Base-by-base conservation (phyloP, 2,888 invertebrate genomes). In the Dryocosmus kuriphilus region DNA sequence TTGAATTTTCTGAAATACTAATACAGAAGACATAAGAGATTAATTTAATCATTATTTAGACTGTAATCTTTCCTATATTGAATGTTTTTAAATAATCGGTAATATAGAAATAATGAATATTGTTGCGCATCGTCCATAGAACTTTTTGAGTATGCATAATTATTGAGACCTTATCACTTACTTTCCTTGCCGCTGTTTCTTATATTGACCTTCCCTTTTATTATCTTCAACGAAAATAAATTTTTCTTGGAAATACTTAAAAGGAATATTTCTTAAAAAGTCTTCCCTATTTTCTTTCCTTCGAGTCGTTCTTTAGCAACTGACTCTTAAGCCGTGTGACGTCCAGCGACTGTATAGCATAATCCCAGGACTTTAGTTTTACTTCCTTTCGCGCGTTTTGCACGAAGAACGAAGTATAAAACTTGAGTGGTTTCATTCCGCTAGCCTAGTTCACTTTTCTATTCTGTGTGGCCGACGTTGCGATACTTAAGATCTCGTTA, bases 401-500 rank as follows among this genome's bases (percentile, higher is more conserved):
- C 60, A 60, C 27, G 60, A 60, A 27, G 27, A 60, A 27, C 60
- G 60, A 60, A 60, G 16, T 60, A 60, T 60, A 60, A 60, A 60
- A 60, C 60, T 60, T 24, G 60, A 60, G 27, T 60, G 27, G 60
- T 60, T 60, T 60, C 16, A 27, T 60, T 60, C 27, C 60, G 11
- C 27, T 27, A 27, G 14, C 60, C 27, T 3, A 60, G 27, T 27
- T 27, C 11, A 60, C 60, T 60, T 27, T 60, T 11, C 5, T 27
- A 88, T 88, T 88, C 85, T 83, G 82, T 83, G 84, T 86, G 85
- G 85, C 84, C 84, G 77, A 78, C 83, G 80, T 82, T 81, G 82
- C 77, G 83, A 87, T 86, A 88, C 88, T 88, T 87, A 86, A 86
- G 85, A 85, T 82, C 80, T 84, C 85, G 85, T 86, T 88, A 87